Evolutionary conservation across 2,113 vertebrate species (phyloP).

Genomic region (Colistium nudipinnis): DNA sequence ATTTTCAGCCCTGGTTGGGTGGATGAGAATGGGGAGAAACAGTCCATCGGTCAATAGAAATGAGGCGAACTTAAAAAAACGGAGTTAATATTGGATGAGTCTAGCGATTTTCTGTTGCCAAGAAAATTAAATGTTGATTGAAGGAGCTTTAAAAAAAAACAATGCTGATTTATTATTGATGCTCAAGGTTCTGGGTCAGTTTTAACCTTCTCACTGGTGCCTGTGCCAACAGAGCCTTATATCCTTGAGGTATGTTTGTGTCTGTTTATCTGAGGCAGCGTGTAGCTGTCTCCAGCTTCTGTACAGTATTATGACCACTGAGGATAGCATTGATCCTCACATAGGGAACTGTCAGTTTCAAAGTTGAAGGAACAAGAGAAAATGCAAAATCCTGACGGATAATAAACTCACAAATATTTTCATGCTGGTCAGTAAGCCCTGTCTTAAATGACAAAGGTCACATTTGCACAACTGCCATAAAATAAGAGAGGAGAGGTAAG

Average conservation of each 20-base stretch:
- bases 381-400: too few relatives aligned
- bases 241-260: not conserved
- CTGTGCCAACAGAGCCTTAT: not conserved
- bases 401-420: not conserved
- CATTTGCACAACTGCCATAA: not conserved
- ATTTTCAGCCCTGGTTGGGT: not conserved
- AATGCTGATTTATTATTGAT: not conserved
- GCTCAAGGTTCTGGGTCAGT: not conserved
- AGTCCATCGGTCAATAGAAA: not conserved
- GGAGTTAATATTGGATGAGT: not conserved
- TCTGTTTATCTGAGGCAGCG: not conserved
- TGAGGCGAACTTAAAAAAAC: not conserved
- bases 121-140: not conserved
- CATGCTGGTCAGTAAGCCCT: not conserved
- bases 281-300: not conserved
- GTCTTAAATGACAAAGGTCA: not conserved
- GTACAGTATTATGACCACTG: not conserved
- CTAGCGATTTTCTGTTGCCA: not conserved
- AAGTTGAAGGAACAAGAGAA: not conserved
- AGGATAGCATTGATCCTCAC: not conserved
- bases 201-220: not conserved
- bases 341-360: not conserved
- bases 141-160: constrained; percentile 4
- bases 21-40: not conserved
- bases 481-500: not conserved